phyloP scores from a whole-genome alignment of 2,888 invertebrate species.

The Stegophylla sp. region DNA sequence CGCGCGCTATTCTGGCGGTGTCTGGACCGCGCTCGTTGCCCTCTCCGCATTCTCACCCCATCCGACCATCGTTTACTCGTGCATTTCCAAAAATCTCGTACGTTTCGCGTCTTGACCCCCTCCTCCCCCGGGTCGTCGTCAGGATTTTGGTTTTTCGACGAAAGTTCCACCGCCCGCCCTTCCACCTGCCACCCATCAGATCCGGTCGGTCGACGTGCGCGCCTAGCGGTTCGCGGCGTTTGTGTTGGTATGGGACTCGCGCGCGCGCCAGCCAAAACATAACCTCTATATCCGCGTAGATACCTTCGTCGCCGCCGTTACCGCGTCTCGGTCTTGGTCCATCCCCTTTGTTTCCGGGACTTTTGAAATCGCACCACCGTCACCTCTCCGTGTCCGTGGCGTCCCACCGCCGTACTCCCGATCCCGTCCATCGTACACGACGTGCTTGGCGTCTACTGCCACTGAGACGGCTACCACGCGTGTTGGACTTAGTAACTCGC shows the following conservation, averaged over 20 bases:
- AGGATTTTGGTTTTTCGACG: neutral
- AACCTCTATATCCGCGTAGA: slow-evolving; percentile 48
- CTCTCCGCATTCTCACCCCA: too few species aligned
- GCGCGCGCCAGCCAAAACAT: slow-evolving; percentile 56
- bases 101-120: too few species aligned
- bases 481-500: neutral
- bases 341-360: slow-evolving; percentile 48
- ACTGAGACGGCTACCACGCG: neutral
- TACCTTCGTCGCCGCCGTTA: slow-evolving; percentile 2
- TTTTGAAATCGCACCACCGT: neutral
- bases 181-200: neutral
- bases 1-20: neutral
- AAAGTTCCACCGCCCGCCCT: slow-evolving; percentile 23
- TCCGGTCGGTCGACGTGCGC: neutral
- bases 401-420: neutral
- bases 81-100: neutral
- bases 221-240: slow-evolving; percentile 43
- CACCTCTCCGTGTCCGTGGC: neutral
- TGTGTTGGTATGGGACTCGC: slow-evolving; percentile 47
- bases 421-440: neutral
- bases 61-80: neutral
- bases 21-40: neutral
- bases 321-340: slow-evolving; percentile 29
- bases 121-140: neutral
- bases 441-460: slow-evolving; percentile 1